Evolutionary conservation across 2,797 vertebrate genomes (phyloP), one percentile per base, ranked within the genome.

Genomic region (Melopsittacus undulatus): DNA sequence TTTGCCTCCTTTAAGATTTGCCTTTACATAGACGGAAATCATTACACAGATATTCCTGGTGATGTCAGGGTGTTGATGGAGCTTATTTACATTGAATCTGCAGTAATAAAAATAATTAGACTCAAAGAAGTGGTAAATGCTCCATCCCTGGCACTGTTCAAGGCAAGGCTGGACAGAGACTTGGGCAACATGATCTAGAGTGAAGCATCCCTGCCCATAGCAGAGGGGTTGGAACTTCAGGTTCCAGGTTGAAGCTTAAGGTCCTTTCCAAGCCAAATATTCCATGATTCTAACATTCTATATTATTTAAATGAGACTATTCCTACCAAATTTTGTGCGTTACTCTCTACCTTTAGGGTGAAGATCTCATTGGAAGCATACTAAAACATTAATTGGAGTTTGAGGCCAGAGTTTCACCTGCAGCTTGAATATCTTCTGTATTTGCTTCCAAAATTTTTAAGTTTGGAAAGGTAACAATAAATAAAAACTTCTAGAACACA

Each of bases 61-160:
- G 32, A 51, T 2, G 0, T 42, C 32, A 45, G 10, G 2, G 2
- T 51, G 10, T 16, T 77, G 8, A 13, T 43, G n/a, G 23, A 72
- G 3, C 3, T 77, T 40, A 49, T 77, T 49, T 74, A 22, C 3
- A 32, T 11, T 59, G 5, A 77, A 48, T 56, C 9, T 74, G 9
- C 5, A 56, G 19, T 49, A 78, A 70, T 22, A 70, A 42, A 72
- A 21, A 75, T 4, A 91, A 63, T 40, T 34, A 52, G 7, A 62
- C 13, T 73, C 21, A 54, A 63, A 77, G 3, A 0, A 34, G n/a
- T 26, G 56, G 15, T 36, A 26, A 36, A 59, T 36, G n/a, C 15
- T 36, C 56, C 23, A 36, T 36, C 23, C 5, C 14, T 26, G 56
- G 15, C n/a, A 36, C 15, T 59, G n/a, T 24, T 59, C n/a, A 59